phyloP scores from a whole-genome alignment of 2,888 invertebrate genomes.

The Drosophila colorata region DNA sequence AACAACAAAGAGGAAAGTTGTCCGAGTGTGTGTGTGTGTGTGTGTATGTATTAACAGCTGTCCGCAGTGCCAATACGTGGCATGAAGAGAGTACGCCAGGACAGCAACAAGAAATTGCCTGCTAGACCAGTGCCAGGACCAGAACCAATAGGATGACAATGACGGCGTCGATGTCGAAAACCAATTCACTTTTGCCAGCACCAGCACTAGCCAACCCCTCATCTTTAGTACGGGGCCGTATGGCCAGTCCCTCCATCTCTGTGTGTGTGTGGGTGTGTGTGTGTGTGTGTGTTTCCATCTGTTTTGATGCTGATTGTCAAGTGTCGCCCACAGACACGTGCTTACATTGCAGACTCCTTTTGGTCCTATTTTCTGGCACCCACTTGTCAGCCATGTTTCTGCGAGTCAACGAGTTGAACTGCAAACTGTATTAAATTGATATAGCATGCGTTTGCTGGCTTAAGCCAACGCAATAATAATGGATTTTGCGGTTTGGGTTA shows the following conservation, averaged over 20 bases:
- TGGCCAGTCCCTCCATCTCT: neutral
- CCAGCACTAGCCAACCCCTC: slow-evolving; percentile 36
- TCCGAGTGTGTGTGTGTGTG: slow-evolving; percentile 3
- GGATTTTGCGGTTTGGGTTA: slow-evolving; percentile 67
- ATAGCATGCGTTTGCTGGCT: slow-evolving; percentile 35
- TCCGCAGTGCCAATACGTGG: slow-evolving; percentile 64
- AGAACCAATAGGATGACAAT: slow-evolving; percentile 44
- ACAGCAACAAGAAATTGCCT: slow-evolving; percentile 49
- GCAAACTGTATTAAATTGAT: slow-evolving; percentile 74
- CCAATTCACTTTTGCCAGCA: slow-evolving; percentile 58
- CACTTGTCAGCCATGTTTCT: slow-evolving; percentile 35
- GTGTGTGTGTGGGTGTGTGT: neutral
- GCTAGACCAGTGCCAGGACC: slow-evolving; percentile 13
- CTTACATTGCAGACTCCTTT: slow-evolving; percentile 67
- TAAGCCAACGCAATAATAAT: slow-evolving; percentile 72
- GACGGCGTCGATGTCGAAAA: slow-evolving; percentile 66
- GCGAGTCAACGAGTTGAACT: slow-evolving; percentile 45
- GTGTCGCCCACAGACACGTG: slow-evolving; percentile 76
- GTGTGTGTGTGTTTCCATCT: slow-evolving; percentile 46
- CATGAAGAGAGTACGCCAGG: slow-evolving; percentile 5
- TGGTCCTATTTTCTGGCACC: slow-evolving; percentile 24
- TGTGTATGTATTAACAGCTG: slow-evolving; percentile 51
- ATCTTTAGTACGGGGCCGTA: slow-evolving; percentile 42
- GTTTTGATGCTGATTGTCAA: slow-evolving; percentile 79
- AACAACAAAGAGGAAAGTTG: slow-evolving; percentile 24